phyloP scores from a whole-genome alignment of 2,113 vertebrate genomes.

The Polypterus senegalus region DNA sequence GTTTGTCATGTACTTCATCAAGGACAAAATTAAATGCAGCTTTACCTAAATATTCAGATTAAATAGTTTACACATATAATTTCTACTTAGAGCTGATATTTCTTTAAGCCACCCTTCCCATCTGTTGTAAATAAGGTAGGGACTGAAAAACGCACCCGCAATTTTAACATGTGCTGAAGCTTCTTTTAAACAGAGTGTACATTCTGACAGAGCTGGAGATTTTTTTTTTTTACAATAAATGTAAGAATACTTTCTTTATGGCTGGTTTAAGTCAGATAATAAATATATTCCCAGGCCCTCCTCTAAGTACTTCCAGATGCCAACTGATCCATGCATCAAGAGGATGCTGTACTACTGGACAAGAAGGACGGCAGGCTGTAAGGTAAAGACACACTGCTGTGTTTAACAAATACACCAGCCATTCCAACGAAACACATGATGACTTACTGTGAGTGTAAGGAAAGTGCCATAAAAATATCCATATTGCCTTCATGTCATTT shows the following conservation, averaged over 20 bases:
- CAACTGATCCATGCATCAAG: too few relatives aligned
- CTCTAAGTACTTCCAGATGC: constrained; percentile 52
- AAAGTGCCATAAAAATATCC: too few relatives aligned
- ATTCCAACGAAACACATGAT: too few relatives aligned
- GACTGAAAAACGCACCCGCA: constrained; percentile 30
- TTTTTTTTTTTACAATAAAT: constrained; percentile 8
- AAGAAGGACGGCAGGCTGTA: too few relatives aligned
- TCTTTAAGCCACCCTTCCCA: constrained; percentile 39
- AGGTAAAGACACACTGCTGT: too few relatives aligned
- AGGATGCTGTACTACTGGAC: too few relatives aligned
- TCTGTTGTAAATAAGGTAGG: constrained; percentile 33
- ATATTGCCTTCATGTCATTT: too few relatives aligned
- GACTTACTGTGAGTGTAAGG: too few relatives aligned
- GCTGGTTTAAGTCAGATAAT: constrained; percentile 24
- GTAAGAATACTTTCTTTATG: constrained; percentile 28
- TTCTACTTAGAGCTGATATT: constrained; percentile 51
- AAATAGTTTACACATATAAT: constrained; percentile 73
- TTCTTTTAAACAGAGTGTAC: background rate
- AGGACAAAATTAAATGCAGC: constrained; percentile 66
- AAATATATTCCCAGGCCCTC: constrained; percentile 11
- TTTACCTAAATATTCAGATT: constrained; percentile 61
- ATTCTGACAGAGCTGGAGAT: constrained; percentile 11
- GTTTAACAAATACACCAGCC: too few relatives aligned
- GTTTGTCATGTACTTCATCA: constrained; percentile 63
- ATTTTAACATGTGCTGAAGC: constrained; percentile 4